Evolutionary conservation across 1,140 invertebrate genomes (phyloP), one percentile per base, ranked within the genome.

Genomic region (Wasmannia auropunctata): DNA sequence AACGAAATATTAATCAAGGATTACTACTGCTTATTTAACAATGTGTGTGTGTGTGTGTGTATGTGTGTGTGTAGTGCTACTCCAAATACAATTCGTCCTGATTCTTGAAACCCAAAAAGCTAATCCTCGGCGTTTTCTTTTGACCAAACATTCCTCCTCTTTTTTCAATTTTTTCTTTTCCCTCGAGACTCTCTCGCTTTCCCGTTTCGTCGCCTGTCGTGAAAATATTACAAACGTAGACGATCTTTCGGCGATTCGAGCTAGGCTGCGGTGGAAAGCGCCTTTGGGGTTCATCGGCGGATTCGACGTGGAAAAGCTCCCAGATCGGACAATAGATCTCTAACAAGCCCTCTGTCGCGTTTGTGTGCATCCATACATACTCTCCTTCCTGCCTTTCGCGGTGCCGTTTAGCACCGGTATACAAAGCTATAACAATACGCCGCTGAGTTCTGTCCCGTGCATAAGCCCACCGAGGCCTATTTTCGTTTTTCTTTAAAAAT

Each of bases 331-430:
- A 94, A 94, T 94, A 67, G 93, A 19, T 37, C 31, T 86, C 91
- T 94, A 94, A 94, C 94, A 93, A 94, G 94, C 94, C 67, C 84
- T 89, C 91, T 83, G 67, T 93, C 90, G 83, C 58, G 91, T 92
- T 76, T 25, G 34, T 34, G 49, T 43, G 37, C 56, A 46, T 80
- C 62, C 22, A 60, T 37, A 46, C 49, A 2, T 28, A 11, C 43
- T 22, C 25, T 60, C 16, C 3, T 25, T 37, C 49, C 43, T 62
- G 51, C 75, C 75, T 83, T 86, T 79, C 85, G 58, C 49, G 54
- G 74, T 94, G 92, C 87, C 93, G 93, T 95, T 94, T 95, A 95
- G 93, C 93, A 91, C 90, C 90, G 87, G 89, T 92, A 91, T 62
- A 90, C 89, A 90, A 90, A 90, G 86, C 54, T 87, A 63, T 86